Conservation (phyloP, 2,113 vertebrate genomes). For the Hypocryptadius cinnamomeus region DNA sequence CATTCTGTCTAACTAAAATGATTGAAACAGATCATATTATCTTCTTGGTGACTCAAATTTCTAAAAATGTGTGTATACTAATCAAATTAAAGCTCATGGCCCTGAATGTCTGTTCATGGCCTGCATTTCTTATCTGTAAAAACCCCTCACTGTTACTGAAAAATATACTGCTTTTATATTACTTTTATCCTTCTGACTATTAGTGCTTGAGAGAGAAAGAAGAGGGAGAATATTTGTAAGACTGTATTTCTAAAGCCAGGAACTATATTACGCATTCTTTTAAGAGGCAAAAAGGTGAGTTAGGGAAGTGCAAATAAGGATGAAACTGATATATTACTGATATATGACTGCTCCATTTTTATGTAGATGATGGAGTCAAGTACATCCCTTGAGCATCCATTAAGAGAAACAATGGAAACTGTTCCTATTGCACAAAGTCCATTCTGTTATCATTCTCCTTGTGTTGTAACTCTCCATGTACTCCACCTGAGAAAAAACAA, state of each 20-base stretch:
- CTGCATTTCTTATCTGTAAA: background rate
- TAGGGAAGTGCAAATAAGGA: background rate
- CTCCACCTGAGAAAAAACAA: background rate
- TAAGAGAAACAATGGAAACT: background rate
- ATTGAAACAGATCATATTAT: background rate
- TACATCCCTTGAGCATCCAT: background rate
- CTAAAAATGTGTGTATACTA: background rate
- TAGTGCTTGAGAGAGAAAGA: background rate
- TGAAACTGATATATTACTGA: background rate
- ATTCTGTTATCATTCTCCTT: background rate
- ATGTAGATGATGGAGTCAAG: background rate
- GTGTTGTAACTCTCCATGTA: background rate
- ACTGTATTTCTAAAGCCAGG: background rate
- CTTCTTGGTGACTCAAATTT: background rate
- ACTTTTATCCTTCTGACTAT: background rate
- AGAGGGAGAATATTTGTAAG: background rate
- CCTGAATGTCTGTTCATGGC: background rate
- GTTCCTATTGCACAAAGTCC: background rate
- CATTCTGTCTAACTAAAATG: background rate
- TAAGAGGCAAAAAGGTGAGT: background rate
- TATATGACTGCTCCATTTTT: background rate
- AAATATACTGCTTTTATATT: background rate
- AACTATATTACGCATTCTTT: background rate
- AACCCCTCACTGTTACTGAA: background rate
- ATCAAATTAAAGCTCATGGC: background rate